Conservation (phyloP, 64 coral and sea anemone species). For the Montipora capricornis region DNA sequence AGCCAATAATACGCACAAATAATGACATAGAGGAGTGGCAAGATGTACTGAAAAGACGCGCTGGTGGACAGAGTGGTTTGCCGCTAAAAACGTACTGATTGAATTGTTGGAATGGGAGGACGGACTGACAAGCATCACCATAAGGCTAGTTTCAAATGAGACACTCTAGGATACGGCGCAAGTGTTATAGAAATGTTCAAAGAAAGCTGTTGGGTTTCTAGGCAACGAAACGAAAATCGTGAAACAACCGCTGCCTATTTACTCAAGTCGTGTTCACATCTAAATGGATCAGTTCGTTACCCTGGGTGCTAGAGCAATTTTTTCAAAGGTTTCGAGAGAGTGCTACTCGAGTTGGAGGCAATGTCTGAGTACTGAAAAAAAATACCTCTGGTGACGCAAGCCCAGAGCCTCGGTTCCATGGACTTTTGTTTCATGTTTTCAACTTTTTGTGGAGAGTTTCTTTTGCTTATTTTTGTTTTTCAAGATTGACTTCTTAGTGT, state of each 20-base stretch:
- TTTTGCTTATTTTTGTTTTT: too few species aligned
- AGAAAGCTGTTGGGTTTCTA: neutral
- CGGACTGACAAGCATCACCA: neutral
- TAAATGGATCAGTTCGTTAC: neutral
- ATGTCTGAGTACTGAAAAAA: too few species aligned
- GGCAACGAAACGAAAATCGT: neutral
- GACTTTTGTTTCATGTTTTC: too few species aligned
- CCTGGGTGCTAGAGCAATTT: too few species aligned
- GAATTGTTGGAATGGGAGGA: neutral
- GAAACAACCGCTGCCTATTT: neutral
- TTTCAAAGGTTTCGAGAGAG: too few species aligned
- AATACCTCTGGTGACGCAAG: too few species aligned
- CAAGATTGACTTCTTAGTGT: too few species aligned
- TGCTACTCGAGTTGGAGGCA: too few species aligned
- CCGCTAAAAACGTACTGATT: neutral
- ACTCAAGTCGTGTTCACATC: neutral
- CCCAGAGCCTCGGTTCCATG: too few species aligned
- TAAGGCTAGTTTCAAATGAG: neutral
- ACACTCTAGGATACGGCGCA: neutral
- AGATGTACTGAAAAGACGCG: neutral
- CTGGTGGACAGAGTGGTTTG: neutral
- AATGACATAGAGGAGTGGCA: slow-evolving; percentile 3
- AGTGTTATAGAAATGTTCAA: slow-evolving; percentile 2
- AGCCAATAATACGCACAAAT: neutral
- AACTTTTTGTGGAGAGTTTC: too few species aligned